Conservation (phyloP, 2,113 vertebrate genomes). For the Rhipidura dahli region DNA sequence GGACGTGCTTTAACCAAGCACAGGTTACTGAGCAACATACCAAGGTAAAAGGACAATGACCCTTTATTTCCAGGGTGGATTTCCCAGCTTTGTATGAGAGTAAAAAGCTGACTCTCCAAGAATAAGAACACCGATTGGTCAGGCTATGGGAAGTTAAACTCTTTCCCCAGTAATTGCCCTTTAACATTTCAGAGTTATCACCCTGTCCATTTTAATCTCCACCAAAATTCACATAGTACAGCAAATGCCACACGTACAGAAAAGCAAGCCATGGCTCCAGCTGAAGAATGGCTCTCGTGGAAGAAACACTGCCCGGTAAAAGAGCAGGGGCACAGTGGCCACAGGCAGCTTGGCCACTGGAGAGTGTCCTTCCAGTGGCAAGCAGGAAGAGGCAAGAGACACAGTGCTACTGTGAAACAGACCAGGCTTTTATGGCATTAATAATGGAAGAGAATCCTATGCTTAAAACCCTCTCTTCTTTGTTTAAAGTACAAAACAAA, state of each 20-base stretch:
- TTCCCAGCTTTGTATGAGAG: background rate
- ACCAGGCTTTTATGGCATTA: background rate
- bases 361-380: background rate
- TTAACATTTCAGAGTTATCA: background rate
- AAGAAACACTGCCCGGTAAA: background rate
- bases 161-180: background rate
- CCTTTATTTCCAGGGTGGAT: background rate
- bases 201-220: background rate
- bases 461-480: background rate
- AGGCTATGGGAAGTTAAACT: background rate
- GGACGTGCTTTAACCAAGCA: background rate
- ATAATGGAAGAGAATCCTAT: background rate
- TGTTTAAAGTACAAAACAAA: background rate
- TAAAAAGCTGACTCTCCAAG: background rate
- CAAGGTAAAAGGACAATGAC: background rate
- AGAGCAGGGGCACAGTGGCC: rapidly evolving
- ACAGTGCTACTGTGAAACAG: background rate
- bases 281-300: background rate
- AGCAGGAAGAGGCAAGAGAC: background rate
- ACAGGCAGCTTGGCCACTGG: rapidly evolving
- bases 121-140: background rate
- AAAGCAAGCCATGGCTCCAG: background rate
- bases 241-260: background rate
- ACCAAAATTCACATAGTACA: background rate
- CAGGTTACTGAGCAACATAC: background rate